These are phyloP conservation scores for Mantis religiosa DNA, from an alignment of 2,888 invertebrate genomes.

Conservation along the genomic window DNA sequence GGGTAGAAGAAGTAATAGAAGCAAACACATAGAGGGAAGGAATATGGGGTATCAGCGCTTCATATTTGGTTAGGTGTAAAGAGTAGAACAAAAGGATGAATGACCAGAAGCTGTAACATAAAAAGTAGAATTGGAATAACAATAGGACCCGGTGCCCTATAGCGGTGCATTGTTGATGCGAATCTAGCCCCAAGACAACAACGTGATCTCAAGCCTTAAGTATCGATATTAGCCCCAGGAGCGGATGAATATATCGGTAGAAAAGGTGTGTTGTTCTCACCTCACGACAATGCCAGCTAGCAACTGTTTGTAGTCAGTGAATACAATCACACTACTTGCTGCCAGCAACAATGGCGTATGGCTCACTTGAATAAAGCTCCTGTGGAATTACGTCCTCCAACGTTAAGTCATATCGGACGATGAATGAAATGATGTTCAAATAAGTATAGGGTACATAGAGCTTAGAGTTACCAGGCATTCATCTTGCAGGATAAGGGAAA, in stretches of 20 bases:
- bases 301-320: not conserved
- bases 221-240: not conserved
- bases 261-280: not conserved
- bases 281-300: not conserved
- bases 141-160: not conserved
- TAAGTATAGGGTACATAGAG: too few relatives aligned
- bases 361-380: too few relatives aligned
- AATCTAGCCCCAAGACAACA: not conserved
- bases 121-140: not conserved
- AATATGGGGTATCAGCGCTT: too few relatives aligned
- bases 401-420: too few relatives aligned
- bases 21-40: too few relatives aligned
- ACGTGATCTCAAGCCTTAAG: not conserved
- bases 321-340: not conserved
- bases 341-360: not conserved
- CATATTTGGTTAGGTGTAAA: not conserved
- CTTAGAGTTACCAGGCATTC: too few relatives aligned
- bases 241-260: not conserved
- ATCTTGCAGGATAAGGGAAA: too few relatives aligned
- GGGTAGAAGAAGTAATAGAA: too few relatives aligned
- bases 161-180: not conserved
- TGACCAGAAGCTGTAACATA: not conserved
- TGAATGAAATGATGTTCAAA: too few relatives aligned
- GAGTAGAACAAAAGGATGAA: not conserved
- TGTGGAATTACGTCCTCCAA: too few relatives aligned